Conservation (phyloP, 2,888 invertebrate genomes). For the Ochropleura plecta region DNA sequence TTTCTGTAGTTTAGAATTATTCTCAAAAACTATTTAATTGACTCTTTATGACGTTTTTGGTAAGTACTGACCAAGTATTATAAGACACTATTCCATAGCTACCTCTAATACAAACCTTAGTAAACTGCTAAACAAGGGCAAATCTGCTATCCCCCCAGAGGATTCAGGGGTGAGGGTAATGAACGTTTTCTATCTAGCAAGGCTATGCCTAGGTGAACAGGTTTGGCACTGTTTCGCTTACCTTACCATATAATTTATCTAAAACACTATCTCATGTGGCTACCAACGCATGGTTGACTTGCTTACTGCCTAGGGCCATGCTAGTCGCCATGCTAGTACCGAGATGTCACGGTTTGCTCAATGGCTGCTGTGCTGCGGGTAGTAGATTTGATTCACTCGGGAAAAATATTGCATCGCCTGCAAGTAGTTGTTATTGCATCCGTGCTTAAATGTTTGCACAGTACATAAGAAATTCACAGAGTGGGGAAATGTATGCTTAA, state of each 20-base stretch:
- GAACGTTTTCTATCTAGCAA: constrained; percentile 42
- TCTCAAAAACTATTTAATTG: not conserved
- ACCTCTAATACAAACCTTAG: constrained; percentile 16
- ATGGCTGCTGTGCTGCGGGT: too few species aligned
- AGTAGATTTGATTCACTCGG: too few species aligned
- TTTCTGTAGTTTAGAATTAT: not conserved
- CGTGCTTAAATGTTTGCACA: too few species aligned
- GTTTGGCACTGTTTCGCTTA: constrained; percentile 16
- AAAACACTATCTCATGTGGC: not conserved
- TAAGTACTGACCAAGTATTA: not conserved
- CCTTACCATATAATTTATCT: not conserved
- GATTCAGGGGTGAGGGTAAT: constrained; percentile 42
- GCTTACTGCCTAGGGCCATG: too few species aligned
- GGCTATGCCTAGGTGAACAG: constrained; percentile 43
- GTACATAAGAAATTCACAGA: too few species aligned
- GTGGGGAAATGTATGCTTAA: too few species aligned
- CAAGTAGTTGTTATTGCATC: too few species aligned
- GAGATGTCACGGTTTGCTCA: too few species aligned
- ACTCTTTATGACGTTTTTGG: constrained; percentile 2
- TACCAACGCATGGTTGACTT: not conserved
- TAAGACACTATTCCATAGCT: not conserved
- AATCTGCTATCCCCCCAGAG: constrained; percentile 24
- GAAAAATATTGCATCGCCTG: too few species aligned
- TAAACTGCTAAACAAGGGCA: constrained; percentile 39
- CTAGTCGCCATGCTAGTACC: too few species aligned